A percentile compares a stretch with the other conserved stretches of the same genome.
These are phyloP conservation scores for honey bee (Apis mellifera) DNA, from an alignment of 1,140 invertebrate species.

Conservation along the genomic window Amel_HAv3.1 CM009941.2:3382501-3383000, in stretches of 20 bases:
- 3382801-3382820: no score
- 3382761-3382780: background rate
- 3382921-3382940: no score
- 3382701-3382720: background rate
- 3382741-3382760: no score
- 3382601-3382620: background rate
- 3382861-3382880: no score
- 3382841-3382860: no score
- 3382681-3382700: background rate
- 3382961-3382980: no score
- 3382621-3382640: background rate
- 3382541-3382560: background rate
- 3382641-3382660: background rate
- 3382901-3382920: no score
- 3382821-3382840: background rate
- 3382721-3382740: background rate
- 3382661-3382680: background rate
- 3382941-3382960: no score
- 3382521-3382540: background rate
- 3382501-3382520: background rate
- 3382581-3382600: background rate
- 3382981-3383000: no score
- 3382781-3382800: background rate
- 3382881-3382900: no score
- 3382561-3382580: background rate